Evolutionary conservation across 2,888 invertebrate species (phyloP), one percentile per base, ranked within the genome.

Genomic region (Peribatodes rhomboidaria): DNA sequence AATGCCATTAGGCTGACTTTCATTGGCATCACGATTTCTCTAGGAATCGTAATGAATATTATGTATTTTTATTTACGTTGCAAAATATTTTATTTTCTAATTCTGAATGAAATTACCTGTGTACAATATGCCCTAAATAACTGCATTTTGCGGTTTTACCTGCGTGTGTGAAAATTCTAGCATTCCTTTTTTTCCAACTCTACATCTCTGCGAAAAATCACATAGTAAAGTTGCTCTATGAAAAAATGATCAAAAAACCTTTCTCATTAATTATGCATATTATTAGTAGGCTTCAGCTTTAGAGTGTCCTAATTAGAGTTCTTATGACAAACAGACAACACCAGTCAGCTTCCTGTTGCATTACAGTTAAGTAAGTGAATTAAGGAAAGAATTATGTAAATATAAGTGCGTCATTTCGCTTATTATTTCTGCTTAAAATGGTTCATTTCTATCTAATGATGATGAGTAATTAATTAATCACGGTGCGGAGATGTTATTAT

Each of bases 401-500:
- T 16, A 60, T 2, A 49, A 27, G 20, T 60, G 59, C 44, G 59
- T 60, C 64, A 64, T 18, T 22, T 53, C n/a, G 13, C 10, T 18
- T 42, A 31, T 44, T 39, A 39, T 39, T 62, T 42, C 61, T 50
- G 13, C 55, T 41, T 22, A 62, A 56, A 56, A 49, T 7, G 13
- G n/a, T 18, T 54, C 62, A 49, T 55, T 62, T 62, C 61, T 66
- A 49, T 61, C 59, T 65, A 61, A 67, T 18, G 50, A 46, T 47
- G 33, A 55, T 60, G 66, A 49, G 54, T 66, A 56, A 53, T 41
- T 70, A 62, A 63, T 67, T 67, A 69, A 69, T 73, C 70, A 72
- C 69, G 73, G 27, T n/a, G 14, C 27, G n/a, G 22, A 39, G 35
- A 41, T 49, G 54, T 47, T 44, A 35, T 35, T 58, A 41, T 58